These are phyloP conservation scores for Thymelicus lineola DNA, from an alignment of 2,888 invertebrate genomes.

Conservation along the genomic window DNA sequence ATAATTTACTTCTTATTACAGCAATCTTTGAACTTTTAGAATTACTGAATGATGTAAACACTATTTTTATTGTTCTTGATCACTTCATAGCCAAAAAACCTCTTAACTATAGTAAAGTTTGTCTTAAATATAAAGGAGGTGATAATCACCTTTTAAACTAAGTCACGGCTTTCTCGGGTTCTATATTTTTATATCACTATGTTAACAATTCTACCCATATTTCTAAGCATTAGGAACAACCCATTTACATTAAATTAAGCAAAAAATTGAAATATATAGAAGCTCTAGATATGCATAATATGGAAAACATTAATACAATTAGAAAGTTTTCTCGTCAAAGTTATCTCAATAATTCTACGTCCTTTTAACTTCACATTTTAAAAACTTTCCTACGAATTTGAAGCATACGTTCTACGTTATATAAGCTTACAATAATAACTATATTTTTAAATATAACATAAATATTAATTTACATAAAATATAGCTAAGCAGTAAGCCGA, in stretches of 20 bases:
- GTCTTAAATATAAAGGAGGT: constrained; percentile 15
- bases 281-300: constrained; percentile 56
- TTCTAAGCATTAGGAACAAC: constrained; percentile 75
- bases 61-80: constrained; percentile 12
- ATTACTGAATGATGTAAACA: not conserved
- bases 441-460: constrained; percentile 81
- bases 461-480: constrained; percentile 84
- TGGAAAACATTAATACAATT: constrained; percentile 6
- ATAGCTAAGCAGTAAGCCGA: constrained; percentile 78
- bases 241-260: constrained; percentile 68
- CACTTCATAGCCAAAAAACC: constrained; percentile 15
- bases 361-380: constrained; percentile 22
- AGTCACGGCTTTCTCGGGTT: constrained; percentile 18
- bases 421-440: constrained; percentile 66
- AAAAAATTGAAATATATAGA: constrained; percentile 61
- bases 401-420: constrained; percentile 71
- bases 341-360: not conserved
- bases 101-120: constrained; percentile 13
- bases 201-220: constrained; percentile 52
- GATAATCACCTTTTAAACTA: constrained; percentile 44
- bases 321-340: constrained; percentile 6
- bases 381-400: constrained; percentile 15
- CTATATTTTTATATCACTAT: constrained; percentile 23
- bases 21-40: too few relatives aligned
- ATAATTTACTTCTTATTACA: too few relatives aligned